Conservation (phyloP, 92 coral and sea anemone species). For the Parazoanthus darwini region DNA sequence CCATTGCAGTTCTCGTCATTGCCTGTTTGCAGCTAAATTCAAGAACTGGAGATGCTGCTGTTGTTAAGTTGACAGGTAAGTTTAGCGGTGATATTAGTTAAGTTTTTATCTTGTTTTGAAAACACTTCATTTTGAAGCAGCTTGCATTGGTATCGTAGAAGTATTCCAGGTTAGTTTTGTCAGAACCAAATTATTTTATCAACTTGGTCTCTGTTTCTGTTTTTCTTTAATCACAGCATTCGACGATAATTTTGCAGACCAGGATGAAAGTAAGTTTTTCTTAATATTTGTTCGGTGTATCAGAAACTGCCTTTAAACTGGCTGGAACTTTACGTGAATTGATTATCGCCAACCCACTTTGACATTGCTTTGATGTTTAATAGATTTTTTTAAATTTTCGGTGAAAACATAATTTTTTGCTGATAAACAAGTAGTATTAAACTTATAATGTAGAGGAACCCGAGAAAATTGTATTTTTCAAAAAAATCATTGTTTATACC, state of each 20-base stretch:
- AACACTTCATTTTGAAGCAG: not conserved
- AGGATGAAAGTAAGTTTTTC: not conserved
- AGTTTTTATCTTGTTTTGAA: too few relatives aligned
- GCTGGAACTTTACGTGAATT: not conserved
- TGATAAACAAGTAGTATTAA: too few relatives aligned
- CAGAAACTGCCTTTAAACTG: not conserved
- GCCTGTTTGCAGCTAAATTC: not conserved
- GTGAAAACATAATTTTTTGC: too few relatives aligned
- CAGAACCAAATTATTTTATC: too few relatives aligned
- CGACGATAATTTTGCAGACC: not conserved
- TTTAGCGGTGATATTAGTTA: too few relatives aligned
- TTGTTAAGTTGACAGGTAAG: not conserved
- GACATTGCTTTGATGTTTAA: too few relatives aligned
- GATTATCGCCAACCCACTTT: not conserved
- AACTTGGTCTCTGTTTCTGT: too few relatives aligned
- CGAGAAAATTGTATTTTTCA: not conserved
- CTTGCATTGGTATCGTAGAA: too few relatives aligned
- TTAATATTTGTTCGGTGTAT: not conserved
- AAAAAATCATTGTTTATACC: not conserved
- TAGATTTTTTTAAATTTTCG: too few relatives aligned
- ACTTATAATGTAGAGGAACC: too few relatives aligned
- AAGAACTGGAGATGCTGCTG: not conserved
- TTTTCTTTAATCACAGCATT: not conserved
- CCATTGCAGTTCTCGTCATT: not conserved
- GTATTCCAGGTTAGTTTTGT: too few relatives aligned